Evolutionary conservation across 37 sponge, comb jelly and placozoan genomes (phyloP).

Genomic region (Chondrilla cf. caribensis): DNA sequence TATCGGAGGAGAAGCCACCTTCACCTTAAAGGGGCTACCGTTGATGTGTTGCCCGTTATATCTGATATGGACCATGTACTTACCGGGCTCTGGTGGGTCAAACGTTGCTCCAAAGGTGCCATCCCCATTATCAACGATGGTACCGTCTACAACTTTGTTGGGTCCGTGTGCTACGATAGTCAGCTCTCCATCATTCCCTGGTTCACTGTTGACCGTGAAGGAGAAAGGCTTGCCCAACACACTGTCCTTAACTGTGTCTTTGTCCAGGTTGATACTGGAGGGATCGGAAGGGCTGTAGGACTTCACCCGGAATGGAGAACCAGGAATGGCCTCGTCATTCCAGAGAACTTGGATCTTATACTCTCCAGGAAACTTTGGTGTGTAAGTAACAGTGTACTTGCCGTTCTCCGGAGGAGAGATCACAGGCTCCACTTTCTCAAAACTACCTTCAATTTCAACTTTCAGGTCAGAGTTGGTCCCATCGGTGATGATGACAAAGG

Average conservation of each 20-base stretch:
- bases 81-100: slow-evolving; percentile 48
- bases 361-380: slow-evolving; percentile 45
- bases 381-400: slow-evolving; percentile 47
- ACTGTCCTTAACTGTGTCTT: slow-evolving; percentile 22
- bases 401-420: slow-evolving; percentile 24
- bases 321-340: slow-evolving; percentile 53
- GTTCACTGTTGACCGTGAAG: slow-evolving; percentile 43
- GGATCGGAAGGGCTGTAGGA: slow-evolving; percentile 59
- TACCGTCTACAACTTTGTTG: slow-evolving; percentile 30
- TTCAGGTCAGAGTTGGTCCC: slow-evolving; percentile 54
- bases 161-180: slow-evolving; percentile 40
- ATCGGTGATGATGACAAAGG: slow-evolving; percentile 48
- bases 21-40: slow-evolving; percentile 76
- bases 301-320: slow-evolving; percentile 67
- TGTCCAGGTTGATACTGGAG: slow-evolving; percentile 10
- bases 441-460: slow-evolving; percentile 44
- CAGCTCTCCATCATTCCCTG: slow-evolving; percentile 31
- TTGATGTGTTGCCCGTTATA: slow-evolving; percentile 69
- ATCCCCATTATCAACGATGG: not conserved
- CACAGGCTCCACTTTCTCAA: slow-evolving; percentile 37
- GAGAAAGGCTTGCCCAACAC: slow-evolving; percentile 26
- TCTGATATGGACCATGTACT: slow-evolving; percentile 49
- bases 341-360: slow-evolving; percentile 51
- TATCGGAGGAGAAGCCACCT: slow-evolving; percentile 45
- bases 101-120: slow-evolving; percentile 22